A percentile compares a stretch with the other conserved stretches of the same genome.
phyloP scores from a whole-genome alignment of 2,113 vertebrate species.

The Myanophis thanlyinensis region DNA sequence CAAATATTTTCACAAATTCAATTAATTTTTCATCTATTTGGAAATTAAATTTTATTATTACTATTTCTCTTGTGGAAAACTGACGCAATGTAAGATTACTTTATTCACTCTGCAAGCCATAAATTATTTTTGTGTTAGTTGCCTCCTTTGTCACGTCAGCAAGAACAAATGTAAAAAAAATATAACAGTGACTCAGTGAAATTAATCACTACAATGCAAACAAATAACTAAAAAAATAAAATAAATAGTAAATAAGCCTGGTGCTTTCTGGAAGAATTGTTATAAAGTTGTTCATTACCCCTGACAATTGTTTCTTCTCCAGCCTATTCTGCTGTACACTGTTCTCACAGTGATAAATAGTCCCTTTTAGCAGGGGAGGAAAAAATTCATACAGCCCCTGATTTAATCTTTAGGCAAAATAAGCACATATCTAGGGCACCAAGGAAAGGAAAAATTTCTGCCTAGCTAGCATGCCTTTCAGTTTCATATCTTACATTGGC shows the following conservation, averaged over 20 bases:
- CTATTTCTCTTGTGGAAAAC: background rate
- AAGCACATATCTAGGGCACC: background rate
- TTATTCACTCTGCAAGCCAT: constrained; percentile 16
- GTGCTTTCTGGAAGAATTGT: background rate
- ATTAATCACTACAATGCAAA: constrained; percentile 21
- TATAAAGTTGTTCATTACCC: constrained; percentile 2
- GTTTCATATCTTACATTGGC: background rate
- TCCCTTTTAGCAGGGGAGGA: background rate
- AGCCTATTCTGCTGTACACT: background rate
- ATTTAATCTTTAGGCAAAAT: background rate
- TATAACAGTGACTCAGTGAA: constrained; percentile 32
- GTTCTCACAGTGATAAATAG: background rate
- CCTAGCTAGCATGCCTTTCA: background rate
- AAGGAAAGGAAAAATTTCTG: background rate
- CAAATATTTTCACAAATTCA: background rate
- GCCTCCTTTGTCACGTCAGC: background rate
- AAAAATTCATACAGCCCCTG: background rate
- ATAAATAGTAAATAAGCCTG: background rate
- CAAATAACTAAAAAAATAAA: background rate
- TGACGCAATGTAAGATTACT: constrained; percentile 1
- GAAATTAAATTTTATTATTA: background rate
- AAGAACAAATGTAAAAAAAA: constrained; percentile 6
- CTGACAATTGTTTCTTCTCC: background rate
- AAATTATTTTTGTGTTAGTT: background rate
- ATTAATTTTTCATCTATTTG: background rate